Conservation (phyloP, 2,113 vertebrate species). For the Halichoerus grypus region DNA sequence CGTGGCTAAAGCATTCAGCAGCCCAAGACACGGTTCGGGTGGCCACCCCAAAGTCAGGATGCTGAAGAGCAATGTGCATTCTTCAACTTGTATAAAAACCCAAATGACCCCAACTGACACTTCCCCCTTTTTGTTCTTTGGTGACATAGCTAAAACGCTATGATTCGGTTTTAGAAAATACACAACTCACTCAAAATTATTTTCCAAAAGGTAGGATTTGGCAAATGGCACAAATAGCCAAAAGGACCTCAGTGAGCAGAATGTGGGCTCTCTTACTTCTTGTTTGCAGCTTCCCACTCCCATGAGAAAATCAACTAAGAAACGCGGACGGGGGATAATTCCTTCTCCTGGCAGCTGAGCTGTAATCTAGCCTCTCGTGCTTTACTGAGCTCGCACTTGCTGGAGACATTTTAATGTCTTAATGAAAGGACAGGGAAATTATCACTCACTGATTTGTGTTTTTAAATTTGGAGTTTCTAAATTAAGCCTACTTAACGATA, state of each 20-base stretch:
- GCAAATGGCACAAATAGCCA: accelerated
- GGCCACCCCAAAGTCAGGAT: neutral
- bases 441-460: conserved; percentile 65
- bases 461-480: conserved; percentile 80
- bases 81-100: neutral
- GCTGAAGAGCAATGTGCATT: neutral
- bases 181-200: neutral
- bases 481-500: conserved; percentile 77
- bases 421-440: conserved; percentile 73
- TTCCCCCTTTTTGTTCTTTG: neutral
- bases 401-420: conserved; percentile 56
- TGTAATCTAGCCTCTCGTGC: accelerated
- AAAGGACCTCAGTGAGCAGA: accelerated
- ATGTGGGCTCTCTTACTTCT: neutral
- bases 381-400: neutral
- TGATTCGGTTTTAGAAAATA: conserved; percentile 39
- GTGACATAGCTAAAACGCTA: neutral
- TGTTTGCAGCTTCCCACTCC: neutral
- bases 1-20: neutral
- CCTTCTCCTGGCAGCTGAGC: accelerated
- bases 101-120: neutral
- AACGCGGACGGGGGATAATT: neutral
- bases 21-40: neutral
- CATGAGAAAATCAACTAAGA: neutral
- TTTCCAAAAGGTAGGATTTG: neutral